Percentiles rank a stretch among this genome's conserved stretches.
Conservation (phyloP, 2,888 invertebrate genomes). For the Andrena chrysosceles region DNA sequence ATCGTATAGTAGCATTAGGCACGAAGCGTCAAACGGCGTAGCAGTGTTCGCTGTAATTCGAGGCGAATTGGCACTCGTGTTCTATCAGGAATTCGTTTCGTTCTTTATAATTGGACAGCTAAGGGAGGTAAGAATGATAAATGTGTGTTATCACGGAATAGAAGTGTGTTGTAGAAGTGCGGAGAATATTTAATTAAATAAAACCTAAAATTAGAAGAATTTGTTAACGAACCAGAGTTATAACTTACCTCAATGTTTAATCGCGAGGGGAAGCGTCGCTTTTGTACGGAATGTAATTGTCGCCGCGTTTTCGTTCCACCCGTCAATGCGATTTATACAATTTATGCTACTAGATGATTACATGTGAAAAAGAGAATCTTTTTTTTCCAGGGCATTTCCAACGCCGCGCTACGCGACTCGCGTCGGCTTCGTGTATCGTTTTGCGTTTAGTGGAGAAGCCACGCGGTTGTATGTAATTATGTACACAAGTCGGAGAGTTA, state of each 20-base stretch:
- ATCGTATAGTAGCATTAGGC: too few relatives aligned
- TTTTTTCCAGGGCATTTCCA: background rate
- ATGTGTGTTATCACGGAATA: slow-evolving; percentile 78
- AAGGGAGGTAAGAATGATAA: slow-evolving; percentile 74
- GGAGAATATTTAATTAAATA: slow-evolving; percentile 84
- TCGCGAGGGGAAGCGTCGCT: slow-evolving; percentile 27
- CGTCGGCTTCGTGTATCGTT: background rate
- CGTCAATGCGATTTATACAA: slow-evolving; percentile 55
- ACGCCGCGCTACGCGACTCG: too few relatives aligned
- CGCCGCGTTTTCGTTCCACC: slow-evolving; percentile 37
- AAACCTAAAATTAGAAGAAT: slow-evolving; percentile 78
- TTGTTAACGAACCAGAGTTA: slow-evolving; percentile 46
- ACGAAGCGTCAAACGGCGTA: too few relatives aligned
- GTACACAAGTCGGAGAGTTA: background rate
- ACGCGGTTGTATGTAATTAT: background rate
- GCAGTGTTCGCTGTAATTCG: too few relatives aligned
- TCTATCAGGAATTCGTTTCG: slow-evolving; percentile 70
- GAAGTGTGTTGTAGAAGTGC: slow-evolving; percentile 83
- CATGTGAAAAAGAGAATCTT: slow-evolving; percentile 36
- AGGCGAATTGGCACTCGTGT: slow-evolving; percentile 43
- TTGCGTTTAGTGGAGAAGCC: background rate
- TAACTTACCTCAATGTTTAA: slow-evolving; percentile 64
- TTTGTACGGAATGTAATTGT: slow-evolving; percentile 46
- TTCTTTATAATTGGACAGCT: slow-evolving; percentile 68
- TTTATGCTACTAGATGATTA: slow-evolving; percentile 40